Base-by-base conservation (phyloP, 2,888 invertebrate genomes). In the Elegia similella region DNA sequence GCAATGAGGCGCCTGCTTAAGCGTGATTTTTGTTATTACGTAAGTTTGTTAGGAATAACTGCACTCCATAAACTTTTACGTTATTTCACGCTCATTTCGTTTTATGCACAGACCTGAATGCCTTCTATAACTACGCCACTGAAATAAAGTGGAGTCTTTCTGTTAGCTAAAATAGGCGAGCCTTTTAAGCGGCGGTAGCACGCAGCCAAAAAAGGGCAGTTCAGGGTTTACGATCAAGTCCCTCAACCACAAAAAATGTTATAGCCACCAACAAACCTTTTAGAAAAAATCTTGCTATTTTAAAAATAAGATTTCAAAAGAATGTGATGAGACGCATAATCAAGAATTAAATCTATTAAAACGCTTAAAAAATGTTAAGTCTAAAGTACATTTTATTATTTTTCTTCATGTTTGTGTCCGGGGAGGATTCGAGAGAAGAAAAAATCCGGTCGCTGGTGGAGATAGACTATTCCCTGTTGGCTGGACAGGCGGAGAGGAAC, bases 401-500 rank as follows among this genome's bases (percentile, higher is more conserved):
- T 30, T 6, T 15, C 12, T 30, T 42, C n/a, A 13, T 42, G 5
- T 42, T 54, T 13, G 64, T 65, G 7, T 23, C 56, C 42, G 62
- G 68, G 8, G 63, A 72, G 0, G 12, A 69, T 67, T 70, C 0
- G 70, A 70, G 0, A 72, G 70, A 17, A 54, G 44, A n/a, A 23
- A 23, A 23, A 5, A 23, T 23, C 5, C 2, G 23, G 23, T 23
- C 23, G 23, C 5, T 23, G 23, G 38, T 57, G 1, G 80, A 79
- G 1, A 74, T 88, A 32, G 88, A 90, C 65, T 90, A 87, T 56
- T 72, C 85, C 0, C 64, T 65, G 12, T 53, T 90, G 16, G 89
- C 89, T 0, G 68, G 65, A 0, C 81, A 88, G 50, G 88, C 86
- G 0, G 90, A 90, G 57, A 69, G 34, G 15, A 76, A 87, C 59